Evolutionary conservation across 2,113 vertebrate species (phyloP).

Genomic region (Gymnobelideus leadbeateri): DNA sequence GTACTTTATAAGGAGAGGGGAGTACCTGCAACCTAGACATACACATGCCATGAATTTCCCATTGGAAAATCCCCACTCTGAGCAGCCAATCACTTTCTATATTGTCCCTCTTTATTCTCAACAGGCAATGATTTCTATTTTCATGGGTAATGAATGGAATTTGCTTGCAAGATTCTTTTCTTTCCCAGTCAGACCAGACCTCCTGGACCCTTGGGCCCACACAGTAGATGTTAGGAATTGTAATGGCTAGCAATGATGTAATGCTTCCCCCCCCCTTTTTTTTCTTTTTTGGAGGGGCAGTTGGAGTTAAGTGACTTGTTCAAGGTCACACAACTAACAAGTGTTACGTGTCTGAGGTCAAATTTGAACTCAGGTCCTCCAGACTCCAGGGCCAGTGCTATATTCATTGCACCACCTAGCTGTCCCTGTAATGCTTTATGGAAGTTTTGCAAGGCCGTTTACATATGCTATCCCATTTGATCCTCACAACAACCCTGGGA

Average conservation of each 20-base stretch:
- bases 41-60: background rate
- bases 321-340: no score
- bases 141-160: background rate
- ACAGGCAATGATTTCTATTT: conserved; percentile 49
- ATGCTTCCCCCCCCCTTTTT: no score
- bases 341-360: no score
- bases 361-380: no score
- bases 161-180: background rate
- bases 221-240: background rate
- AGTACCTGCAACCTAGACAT: no score
- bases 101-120: background rate
- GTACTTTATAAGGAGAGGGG: background rate
- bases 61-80: background rate
- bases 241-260: background rate
- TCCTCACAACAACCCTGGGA: background rate
- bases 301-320: no score
- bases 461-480: background rate
- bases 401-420: no score
- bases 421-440: background rate
- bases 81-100: background rate
- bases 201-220: background rate
- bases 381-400: no score
- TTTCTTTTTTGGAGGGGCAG: no score
- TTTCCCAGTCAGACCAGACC: background rate
- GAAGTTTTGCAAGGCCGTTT: background rate